phyloP scores from a whole-genome alignment of 2,797 vertebrate species.

The Alfaro cultratus region DNA sequence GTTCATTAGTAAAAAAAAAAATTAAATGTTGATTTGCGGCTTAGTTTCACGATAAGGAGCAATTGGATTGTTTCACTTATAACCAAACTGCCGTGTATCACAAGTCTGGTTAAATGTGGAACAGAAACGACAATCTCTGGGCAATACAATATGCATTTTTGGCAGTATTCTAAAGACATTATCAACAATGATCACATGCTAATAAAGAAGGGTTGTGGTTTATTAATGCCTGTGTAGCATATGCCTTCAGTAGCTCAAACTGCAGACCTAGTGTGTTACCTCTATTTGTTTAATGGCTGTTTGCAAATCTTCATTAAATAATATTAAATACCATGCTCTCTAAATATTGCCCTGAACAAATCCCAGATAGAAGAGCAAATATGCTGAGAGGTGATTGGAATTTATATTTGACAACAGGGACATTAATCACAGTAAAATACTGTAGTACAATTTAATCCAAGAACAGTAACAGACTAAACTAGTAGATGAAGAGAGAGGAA shows the following conservation, averaged over 20 bases:
- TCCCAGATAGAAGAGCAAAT: neutral
- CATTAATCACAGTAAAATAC: conserved; percentile 26
- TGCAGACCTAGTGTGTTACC: conserved; percentile 18
- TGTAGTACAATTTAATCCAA: conserved; percentile 32
- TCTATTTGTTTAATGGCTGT: conserved; percentile 14
- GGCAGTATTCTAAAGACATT: neutral
- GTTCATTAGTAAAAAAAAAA: too few relatives aligned
- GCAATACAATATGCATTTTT: neutral
- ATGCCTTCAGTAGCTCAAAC: conserved; percentile 6
- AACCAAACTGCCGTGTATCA: neutral
- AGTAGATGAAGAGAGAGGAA: conserved; percentile 36
- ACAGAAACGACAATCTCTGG: neutral
- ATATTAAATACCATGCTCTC: neutral
- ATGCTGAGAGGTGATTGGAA: conserved; percentile 13
- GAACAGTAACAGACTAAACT: conserved; percentile 23
- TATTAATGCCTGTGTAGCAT: neutral
- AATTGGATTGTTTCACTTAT: neutral
- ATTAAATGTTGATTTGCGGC: too few relatives aligned
- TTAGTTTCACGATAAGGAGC: too few relatives aligned
- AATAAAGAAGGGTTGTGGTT: conserved; percentile 5
- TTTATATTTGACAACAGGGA: conserved; percentile 14
- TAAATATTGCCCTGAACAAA: conserved; percentile 9
- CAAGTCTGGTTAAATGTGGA: conserved; percentile 2
- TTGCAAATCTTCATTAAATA: neutral
- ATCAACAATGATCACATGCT: conserved; percentile 4